Percentiles rank a stretch among this genome's conserved stretches.
Conservation (phyloP, 2,888 invertebrate species). For the Octodonta nipae region DNA sequence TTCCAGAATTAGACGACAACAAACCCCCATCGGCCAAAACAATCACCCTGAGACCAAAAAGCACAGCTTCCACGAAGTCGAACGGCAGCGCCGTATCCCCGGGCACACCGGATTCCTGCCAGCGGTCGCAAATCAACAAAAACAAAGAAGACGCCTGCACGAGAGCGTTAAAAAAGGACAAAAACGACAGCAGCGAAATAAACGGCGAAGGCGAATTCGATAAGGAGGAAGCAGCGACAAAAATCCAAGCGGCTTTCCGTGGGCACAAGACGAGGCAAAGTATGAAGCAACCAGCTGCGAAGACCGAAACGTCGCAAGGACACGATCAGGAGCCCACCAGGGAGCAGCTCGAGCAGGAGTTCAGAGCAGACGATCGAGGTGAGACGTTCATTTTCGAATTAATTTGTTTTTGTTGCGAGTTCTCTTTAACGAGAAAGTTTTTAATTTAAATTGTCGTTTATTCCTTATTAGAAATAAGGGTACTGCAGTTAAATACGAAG, state of each 20-base stretch:
- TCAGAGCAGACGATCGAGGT: slow-evolving; percentile 71
- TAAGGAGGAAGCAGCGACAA: slow-evolving; percentile 58
- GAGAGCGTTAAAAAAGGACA: too few species aligned
- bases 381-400: too few species aligned
- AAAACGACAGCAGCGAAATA: slow-evolving; percentile 10
- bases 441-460: too few species aligned
- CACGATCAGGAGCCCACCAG: slow-evolving; percentile 41
- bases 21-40: slow-evolving; percentile 30
- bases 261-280: slow-evolving; percentile 68
- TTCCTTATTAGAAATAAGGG: too few species aligned
- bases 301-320: slow-evolving; percentile 22
- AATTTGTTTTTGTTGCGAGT: too few species aligned
- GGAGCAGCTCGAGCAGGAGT: slow-evolving; percentile 65
- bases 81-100: slow-evolving; percentile 15
- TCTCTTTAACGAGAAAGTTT: too few species aligned
- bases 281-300: slow-evolving; percentile 46
- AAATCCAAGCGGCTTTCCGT: slow-evolving; percentile 79
- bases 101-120: slow-evolving; percentile 18
- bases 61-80: slow-evolving; percentile 9
- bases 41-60: slow-evolving; percentile 21
- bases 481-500: too few species aligned
- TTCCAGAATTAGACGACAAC: slow-evolving; percentile 20
- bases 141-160: too few species aligned
- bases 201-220: slow-evolving; percentile 7
- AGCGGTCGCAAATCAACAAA: too few species aligned